A percentile compares a stretch with the other conserved stretches of the same genome.
Conservation (phyloP, 2,888 invertebrate genomes). For the Spodoptera picta region DNA sequence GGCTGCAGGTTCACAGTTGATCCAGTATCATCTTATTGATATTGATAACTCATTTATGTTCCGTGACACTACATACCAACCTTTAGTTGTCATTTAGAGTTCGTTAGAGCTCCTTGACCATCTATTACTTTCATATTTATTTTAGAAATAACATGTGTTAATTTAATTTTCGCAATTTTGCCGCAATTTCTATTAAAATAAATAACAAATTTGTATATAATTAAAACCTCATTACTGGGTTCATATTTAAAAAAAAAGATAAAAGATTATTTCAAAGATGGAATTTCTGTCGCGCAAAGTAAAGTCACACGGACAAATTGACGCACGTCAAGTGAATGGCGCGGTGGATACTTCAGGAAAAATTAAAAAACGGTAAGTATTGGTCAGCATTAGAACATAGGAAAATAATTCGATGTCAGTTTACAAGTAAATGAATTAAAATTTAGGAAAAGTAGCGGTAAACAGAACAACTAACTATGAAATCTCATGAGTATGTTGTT, state of each 20-base stretch:
- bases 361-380: conserved; percentile 76
- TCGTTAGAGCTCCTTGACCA: conserved; percentile 67
- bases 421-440: conserved; percentile 1
- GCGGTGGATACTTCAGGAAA: conserved; percentile 59
- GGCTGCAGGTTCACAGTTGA: conserved; percentile 52
- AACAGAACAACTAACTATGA: conserved; percentile 15
- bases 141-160: conserved; percentile 19
- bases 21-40: conserved; percentile 53
- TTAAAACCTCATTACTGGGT: conserved; percentile 38
- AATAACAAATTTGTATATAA: neutral
- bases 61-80: conserved; percentile 63
- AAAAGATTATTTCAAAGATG: conserved; percentile 68
- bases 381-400: conserved; percentile 1
- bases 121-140: conserved; percentile 15
- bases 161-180: conserved; percentile 17
- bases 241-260: conserved; percentile 71
- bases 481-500: conserved; percentile 8
- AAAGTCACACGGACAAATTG: conserved; percentile 75
- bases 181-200: neutral
- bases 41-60: conserved; percentile 64
- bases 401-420: neutral
- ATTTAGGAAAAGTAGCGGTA: conserved; percentile 13
- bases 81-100: conserved; percentile 81
- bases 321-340: conserved; percentile 80
- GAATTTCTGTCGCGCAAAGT: conserved; percentile 80